phyloP scores from a whole-genome alignment of 1,140 invertebrate genomes.

The Drosophila watanabei region DNA sequence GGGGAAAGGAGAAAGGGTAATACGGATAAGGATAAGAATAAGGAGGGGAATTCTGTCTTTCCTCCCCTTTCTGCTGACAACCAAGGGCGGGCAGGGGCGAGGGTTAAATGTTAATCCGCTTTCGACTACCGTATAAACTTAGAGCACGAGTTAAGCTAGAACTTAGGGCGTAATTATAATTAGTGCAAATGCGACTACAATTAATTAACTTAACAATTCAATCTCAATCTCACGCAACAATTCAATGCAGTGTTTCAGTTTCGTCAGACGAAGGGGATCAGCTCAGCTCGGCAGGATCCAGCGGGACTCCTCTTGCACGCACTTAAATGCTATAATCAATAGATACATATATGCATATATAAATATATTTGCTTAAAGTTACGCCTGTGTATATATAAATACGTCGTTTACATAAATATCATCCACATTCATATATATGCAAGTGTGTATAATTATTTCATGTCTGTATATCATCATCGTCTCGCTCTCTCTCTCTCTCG shows the following conservation, averaged over 20 bases:
- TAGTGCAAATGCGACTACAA: conserved; percentile 40
- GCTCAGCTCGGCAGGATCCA: conserved; percentile 22
- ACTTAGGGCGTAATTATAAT: conserved; percentile 22
- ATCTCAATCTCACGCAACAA: conserved; percentile 45
- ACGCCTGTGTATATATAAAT: conserved; percentile 60
- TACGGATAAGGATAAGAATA: no score
- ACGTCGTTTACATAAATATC: conserved; percentile 65
- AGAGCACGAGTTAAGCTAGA: conserved; percentile 21
- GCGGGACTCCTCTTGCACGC: conserved; percentile 45
- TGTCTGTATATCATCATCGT: conserved; percentile 23
- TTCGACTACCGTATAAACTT: conserved; percentile 9
- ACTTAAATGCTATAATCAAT: conserved; percentile 70
- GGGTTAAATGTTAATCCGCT: neutral
- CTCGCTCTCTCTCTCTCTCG: conserved; percentile 7
- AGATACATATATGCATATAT: conserved; percentile 65
- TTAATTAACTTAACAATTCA: conserved; percentile 73
- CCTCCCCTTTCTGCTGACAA: conserved; percentile 21
- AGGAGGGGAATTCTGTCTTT: no score
- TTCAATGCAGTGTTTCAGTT: conserved; percentile 29
- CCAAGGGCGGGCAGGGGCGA: conserved; percentile 35
- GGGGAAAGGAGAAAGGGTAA: neutral
- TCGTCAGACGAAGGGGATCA: conserved; percentile 61
- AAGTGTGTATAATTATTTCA: conserved; percentile 26
- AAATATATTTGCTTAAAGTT: conserved; percentile 61
- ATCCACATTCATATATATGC: conserved; percentile 27